A percentile compares a stretch with the other conserved stretches of the same genome.
These are phyloP conservation scores for Luidia sarsii DNA, from an alignment of 53 echinoderm and acorn worm genomes.

Conservation along the genomic window DNA sequence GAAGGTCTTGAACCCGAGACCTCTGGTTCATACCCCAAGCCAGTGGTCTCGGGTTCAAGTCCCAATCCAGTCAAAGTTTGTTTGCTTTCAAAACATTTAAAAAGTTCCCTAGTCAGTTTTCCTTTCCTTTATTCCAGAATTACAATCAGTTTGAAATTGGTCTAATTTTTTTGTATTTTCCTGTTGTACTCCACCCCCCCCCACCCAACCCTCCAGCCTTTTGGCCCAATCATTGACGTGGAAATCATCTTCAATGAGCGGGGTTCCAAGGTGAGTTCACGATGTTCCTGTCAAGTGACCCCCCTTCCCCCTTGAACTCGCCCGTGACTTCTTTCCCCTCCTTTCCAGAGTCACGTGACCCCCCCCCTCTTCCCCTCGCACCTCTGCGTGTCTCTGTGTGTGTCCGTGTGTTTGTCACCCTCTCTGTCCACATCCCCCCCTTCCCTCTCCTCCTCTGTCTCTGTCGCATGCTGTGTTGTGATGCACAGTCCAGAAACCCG, in stretches of 20 bases:
- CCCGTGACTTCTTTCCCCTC: too few species aligned
- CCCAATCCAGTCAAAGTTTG: too few species aligned
- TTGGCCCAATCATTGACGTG: constrained; percentile 98
- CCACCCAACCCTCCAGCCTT: constrained; percentile 64
- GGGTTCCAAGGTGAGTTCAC: constrained; percentile 94
- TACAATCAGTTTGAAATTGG: too few species aligned
- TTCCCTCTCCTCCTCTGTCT: not conserved
- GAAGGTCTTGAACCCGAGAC: too few species aligned
- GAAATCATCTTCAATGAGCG: constrained; percentile 99
- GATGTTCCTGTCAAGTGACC: constrained; percentile 53
- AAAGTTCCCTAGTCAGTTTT: too few species aligned
- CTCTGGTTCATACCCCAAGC: too few species aligned
- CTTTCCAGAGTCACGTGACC: constrained; percentile 39
- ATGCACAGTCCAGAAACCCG: not conserved
- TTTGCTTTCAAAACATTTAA: too few species aligned
- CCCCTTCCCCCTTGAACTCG: too few species aligned
- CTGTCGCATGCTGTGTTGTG: constrained; percentile 37
- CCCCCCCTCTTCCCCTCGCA: not conserved
- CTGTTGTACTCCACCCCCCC: not conserved
- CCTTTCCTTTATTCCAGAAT: too few species aligned
- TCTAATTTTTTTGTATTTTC: not conserved
- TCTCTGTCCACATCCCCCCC: constrained; percentile 10
- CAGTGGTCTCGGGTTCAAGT: too few species aligned
- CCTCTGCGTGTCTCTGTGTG: not conserved
- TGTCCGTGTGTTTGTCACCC: too few species aligned